These are phyloP conservation scores for Erythrocercus mccallii DNA, from an alignment of 2,113 vertebrate genomes.

Conservation along the genomic window DNA sequence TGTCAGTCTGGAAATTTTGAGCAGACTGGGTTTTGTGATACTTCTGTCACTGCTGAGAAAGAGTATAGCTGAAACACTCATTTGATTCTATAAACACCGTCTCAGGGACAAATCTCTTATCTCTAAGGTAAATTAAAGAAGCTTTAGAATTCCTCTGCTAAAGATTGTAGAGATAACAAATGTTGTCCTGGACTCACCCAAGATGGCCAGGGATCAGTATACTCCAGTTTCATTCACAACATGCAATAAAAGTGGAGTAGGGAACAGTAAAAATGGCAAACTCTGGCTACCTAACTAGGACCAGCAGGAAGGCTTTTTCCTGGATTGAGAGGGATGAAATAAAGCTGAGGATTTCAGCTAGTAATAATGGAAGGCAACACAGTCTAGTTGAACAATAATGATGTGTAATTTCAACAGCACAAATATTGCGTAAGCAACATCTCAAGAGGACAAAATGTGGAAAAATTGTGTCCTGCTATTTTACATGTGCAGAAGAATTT, in stretches of 20 bases:
- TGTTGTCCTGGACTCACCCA: neutral
- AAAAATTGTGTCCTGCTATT: constrained; percentile 15
- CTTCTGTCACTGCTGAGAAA: neutral
- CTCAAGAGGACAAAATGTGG: neutral
- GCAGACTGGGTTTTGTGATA: neutral
- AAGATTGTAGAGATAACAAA: neutral
- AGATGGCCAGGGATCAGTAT: neutral
- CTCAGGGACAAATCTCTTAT: neutral
- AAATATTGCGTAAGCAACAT: neutral
- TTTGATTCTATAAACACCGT: neutral
- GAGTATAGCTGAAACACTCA: neutral
- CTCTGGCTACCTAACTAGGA: neutral
- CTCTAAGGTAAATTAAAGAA: neutral
- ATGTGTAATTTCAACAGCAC: neutral
- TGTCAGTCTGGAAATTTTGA: neutral
- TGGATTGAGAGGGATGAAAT: neutral
- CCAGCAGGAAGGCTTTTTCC: neutral
- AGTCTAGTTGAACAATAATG: neutral
- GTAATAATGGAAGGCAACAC: neutral
- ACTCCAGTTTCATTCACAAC: neutral
- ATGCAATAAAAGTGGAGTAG: neutral
- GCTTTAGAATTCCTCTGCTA: neutral
- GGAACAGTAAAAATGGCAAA: neutral
- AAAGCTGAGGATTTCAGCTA: neutral
- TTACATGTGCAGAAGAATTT: constrained; percentile 12